phyloP scores from a whole-genome alignment of 2,888 invertebrate genomes.

The Pristionchus mayeri region DNA sequence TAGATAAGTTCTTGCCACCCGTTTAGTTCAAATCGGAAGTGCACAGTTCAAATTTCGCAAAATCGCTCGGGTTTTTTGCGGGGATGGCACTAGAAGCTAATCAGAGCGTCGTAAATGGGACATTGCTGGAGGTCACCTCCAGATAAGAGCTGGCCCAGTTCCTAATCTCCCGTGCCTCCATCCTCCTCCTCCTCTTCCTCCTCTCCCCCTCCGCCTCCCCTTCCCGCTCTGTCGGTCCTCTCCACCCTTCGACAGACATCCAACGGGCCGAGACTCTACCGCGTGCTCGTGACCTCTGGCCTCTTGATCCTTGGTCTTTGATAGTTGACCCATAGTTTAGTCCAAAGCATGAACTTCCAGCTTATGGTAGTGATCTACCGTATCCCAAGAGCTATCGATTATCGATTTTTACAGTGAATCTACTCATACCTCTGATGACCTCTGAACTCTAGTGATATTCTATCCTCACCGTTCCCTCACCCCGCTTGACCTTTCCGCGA shows the following conservation, averaged over 20 bases:
- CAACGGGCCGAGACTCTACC: background rate
- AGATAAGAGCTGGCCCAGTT: conserved; percentile 20
- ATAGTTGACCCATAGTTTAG: too few relatives aligned
- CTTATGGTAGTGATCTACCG: background rate
- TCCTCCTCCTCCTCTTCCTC: background rate
- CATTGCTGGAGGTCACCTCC: background rate
- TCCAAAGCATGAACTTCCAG: background rate
- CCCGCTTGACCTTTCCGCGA: too few relatives aligned
- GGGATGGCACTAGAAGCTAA: background rate
- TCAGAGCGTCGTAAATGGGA: background rate
- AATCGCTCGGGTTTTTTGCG: background rate
- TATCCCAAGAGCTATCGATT: background rate
- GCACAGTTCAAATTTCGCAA: background rate
- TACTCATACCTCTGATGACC: too few relatives aligned
- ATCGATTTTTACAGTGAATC: background rate
- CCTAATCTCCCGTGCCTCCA: background rate
- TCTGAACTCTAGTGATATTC: too few relatives aligned
- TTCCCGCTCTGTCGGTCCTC: background rate
- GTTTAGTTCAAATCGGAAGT: background rate
- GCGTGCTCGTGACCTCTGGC: background rate
- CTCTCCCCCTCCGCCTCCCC: background rate
- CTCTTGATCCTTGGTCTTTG: background rate
- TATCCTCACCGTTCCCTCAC: too few relatives aligned
- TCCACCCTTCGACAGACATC: background rate
- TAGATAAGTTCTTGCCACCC: background rate